A percentile compares a stretch with the other conserved stretches of the same genome.
Evolutionary conservation across 2,113 vertebrate genomes (phyloP).

Genomic region (Semnornis frantzii): DNA sequence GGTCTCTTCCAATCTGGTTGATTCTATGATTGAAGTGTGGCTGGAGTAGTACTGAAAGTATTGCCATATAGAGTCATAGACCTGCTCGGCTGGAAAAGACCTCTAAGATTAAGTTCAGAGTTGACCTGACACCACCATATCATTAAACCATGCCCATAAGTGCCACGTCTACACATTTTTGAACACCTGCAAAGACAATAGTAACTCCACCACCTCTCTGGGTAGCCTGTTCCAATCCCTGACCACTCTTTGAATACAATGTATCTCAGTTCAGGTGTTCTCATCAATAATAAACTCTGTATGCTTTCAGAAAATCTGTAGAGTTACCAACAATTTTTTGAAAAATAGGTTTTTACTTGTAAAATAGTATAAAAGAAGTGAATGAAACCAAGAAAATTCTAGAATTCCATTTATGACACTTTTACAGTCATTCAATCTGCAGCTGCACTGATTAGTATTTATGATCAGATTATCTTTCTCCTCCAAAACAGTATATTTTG

Average conservation of each 20-base stretch:
- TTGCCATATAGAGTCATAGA: no score
- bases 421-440: not conserved
- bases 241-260: not conserved
- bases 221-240: no score
- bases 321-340: not conserved
- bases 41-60: no score
- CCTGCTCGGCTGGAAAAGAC: no score
- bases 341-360: not conserved
- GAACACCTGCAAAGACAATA: no score
- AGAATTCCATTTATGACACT: not conserved
- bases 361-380: not conserved
- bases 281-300: not conserved
- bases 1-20: no score
- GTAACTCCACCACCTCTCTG: no score
- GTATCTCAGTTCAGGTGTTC: not conserved
- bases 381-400: not conserved
- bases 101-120: no score
- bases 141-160: no score
- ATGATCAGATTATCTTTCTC: not conserved
- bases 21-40: no score
- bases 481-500: not conserved
- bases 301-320: not conserved
- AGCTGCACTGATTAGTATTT: constrained; percentile 35
- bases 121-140: no score
- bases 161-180: no score